Conservation (phyloP, 2,113 vertebrate genomes). For the Caretta caretta region DNA sequence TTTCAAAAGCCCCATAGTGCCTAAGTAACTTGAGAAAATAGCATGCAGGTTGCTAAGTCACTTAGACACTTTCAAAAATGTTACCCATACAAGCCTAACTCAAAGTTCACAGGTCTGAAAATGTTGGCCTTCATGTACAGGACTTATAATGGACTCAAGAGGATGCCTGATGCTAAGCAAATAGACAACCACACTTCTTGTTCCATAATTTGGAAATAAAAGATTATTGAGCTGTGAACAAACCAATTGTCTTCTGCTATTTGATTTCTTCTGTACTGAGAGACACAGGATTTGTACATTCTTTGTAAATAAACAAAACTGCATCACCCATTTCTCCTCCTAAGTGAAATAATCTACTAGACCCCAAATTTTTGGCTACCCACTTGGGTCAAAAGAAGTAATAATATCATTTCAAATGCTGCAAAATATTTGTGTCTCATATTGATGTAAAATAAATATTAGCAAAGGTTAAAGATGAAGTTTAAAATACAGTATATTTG, state of each 20-base stretch:
- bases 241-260: not conserved
- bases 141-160: not conserved
- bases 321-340: not conserved
- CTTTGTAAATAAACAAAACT: not conserved
- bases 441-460: not conserved
- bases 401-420: not conserved
- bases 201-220: not conserved
- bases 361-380: not conserved
- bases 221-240: not conserved
- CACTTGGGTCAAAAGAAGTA: not conserved
- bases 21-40: not conserved
- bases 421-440: not conserved
- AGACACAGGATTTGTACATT: not conserved
- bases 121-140: not conserved
- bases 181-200: not conserved
- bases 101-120: not conserved
- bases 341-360: not conserved
- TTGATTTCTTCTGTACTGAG: not conserved
- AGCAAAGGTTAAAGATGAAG: not conserved
- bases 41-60: not conserved
- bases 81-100: not conserved
- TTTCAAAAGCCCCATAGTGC: not conserved
- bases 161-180: not conserved
- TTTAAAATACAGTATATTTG: accelerated
- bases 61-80: not conserved